phyloP scores from a whole-genome alignment of 2,888 invertebrate species.

The Platycheirus albimanus region DNA sequence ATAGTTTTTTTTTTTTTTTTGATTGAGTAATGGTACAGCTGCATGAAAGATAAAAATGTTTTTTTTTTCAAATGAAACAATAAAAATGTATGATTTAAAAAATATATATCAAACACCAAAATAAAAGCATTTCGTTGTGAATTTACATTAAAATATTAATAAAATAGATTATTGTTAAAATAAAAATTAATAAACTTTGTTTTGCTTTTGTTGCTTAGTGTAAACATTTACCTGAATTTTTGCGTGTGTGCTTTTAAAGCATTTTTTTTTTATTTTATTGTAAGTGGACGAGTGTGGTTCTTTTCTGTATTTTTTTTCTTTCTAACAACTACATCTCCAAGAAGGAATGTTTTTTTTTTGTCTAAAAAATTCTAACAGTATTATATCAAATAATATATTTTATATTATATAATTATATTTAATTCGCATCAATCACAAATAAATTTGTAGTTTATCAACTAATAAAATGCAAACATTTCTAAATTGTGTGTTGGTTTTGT shows the following conservation, averaged over 20 bases:
- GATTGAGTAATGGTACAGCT: conserved; percentile 61
- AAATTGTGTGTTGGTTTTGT: conserved; percentile 26
- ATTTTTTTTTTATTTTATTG: conserved; percentile 45
- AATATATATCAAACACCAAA: conserved; percentile 38
- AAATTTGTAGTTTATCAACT: too few relatives aligned
- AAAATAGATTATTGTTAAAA: conserved; percentile 18
- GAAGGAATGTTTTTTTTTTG: conserved; percentile 60
- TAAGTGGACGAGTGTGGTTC: conserved; percentile 59
- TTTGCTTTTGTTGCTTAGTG: conserved; percentile 43
- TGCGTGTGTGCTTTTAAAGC: conserved; percentile 40
- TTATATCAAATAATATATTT: conserved; percentile 36
- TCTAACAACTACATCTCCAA: conserved; percentile 41
- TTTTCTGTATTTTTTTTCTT: conserved; percentile 22
- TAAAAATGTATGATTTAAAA: conserved; percentile 9
- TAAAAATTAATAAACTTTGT: not conserved
- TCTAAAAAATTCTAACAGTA: conserved; percentile 51
- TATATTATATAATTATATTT: conserved; percentile 5
- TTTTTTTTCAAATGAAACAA: not conserved
- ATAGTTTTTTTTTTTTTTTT: conserved; percentile 25
- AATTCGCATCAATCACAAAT: too few relatives aligned
- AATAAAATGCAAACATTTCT: conserved; percentile 35
- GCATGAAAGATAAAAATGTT: conserved; percentile 45
- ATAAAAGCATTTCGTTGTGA: conserved; percentile 70
- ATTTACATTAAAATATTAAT: conserved; percentile 20
- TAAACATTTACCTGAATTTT: conserved; percentile 67